Conservation (phyloP, 2,888 invertebrate species). For the Mythimna pallens region DNA sequence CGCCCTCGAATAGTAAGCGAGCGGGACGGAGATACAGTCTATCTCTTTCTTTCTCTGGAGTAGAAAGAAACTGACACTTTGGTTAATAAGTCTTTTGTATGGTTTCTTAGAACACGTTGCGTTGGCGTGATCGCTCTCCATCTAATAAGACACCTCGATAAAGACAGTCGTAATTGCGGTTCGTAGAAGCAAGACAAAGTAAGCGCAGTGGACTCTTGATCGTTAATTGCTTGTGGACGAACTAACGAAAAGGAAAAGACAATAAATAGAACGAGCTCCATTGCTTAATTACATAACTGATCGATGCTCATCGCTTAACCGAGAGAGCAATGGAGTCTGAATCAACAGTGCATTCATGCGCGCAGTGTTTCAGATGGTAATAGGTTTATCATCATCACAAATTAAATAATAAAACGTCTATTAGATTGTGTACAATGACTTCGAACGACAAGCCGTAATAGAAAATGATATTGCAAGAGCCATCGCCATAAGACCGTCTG, state of each 20-base stretch:
- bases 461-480: constrained; percentile 46
- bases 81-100: constrained; percentile 79
- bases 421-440: constrained; percentile 46
- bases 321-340: constrained; percentile 37
- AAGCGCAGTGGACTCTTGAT: constrained; percentile 59
- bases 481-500: constrained; percentile 7
- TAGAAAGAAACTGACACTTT: constrained; percentile 82
- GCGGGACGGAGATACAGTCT: constrained; percentile 68
- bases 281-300: constrained; percentile 45
- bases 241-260: constrained; percentile 56
- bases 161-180: constrained; percentile 67
- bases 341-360: background rate
- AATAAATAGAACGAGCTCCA: constrained; percentile 55
- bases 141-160: constrained; percentile 77
- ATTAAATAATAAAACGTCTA: constrained; percentile 52
- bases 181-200: constrained; percentile 73
- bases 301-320: constrained; percentile 12
- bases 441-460: constrained; percentile 24
- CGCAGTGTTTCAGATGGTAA: constrained; percentile 32
- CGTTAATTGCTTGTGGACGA: constrained; percentile 55
- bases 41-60: constrained; percentile 73
- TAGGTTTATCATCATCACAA: constrained; percentile 46
- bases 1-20: constrained; percentile 86
- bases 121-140: constrained; percentile 72
- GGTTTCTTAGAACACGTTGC: constrained; percentile 81